Conservation (phyloP, 2,888 invertebrate species). For the Noctua janthe region DNA sequence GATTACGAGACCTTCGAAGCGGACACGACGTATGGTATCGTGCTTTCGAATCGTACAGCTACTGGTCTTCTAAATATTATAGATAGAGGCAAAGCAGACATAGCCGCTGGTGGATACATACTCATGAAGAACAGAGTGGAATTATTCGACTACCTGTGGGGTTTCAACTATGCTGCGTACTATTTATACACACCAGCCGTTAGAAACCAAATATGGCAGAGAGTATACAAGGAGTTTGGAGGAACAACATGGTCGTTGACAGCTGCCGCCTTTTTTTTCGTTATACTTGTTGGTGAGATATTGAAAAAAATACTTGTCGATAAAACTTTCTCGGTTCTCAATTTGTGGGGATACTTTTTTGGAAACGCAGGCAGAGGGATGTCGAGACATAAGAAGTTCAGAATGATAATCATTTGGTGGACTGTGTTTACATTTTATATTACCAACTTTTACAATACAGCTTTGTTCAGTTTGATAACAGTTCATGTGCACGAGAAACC, state of each 20-base stretch:
- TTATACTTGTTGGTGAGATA: slow-evolving; percentile 63
- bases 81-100: slow-evolving; percentile 71
- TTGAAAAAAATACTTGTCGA: slow-evolving; percentile 60
- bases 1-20: slow-evolving; percentile 64
- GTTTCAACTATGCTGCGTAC: slow-evolving; percentile 73
- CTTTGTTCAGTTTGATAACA: slow-evolving; percentile 77
- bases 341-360: slow-evolving; percentile 77
- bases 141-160: slow-evolving; percentile 78
- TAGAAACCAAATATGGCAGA: slow-evolving; percentile 74
- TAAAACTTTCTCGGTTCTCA: slow-evolving; percentile 65
- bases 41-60: slow-evolving; percentile 75
- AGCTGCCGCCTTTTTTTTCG: slow-evolving; percentile 64
- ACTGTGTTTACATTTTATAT: slow-evolving; percentile 81
- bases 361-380: slow-evolving; percentile 71
- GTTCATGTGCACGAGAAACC: slow-evolving; percentile 68
- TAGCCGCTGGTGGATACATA: slow-evolving; percentile 75
- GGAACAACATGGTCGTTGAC: slow-evolving; percentile 75
- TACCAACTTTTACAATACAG: slow-evolving; percentile 79
- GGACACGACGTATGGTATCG: slow-evolving; percentile 68
- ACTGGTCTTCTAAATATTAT: slow-evolving; percentile 75
- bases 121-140: slow-evolving; percentile 76
- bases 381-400: slow-evolving; percentile 69
- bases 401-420: slow-evolving; percentile 76
- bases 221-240: slow-evolving; percentile 76
- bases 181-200: slow-evolving; percentile 72